Evolutionary conservation across 2,888 invertebrate species (phyloP).

Genomic region (Ypsolopha sequella): DNA sequence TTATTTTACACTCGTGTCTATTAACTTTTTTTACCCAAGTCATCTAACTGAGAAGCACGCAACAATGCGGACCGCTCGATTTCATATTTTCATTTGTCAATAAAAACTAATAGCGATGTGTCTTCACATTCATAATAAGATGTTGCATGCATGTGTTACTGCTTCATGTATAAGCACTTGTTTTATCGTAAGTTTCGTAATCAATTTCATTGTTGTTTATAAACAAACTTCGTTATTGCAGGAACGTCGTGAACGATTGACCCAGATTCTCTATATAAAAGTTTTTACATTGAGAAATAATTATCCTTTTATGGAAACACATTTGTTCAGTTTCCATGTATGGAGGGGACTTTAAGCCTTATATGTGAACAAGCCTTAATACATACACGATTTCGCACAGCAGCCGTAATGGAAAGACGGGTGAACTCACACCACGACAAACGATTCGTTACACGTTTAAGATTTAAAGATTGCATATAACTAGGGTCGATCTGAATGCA

Average conservation of each 20-base stretch:
- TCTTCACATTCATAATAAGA: background rate
- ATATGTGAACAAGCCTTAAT: conserved; percentile 59
- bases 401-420: conserved; percentile 40
- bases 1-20: no score
- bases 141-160: background rate
- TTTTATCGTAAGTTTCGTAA: no score
- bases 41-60: conserved; percentile 8
- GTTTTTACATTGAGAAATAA: conserved; percentile 26
- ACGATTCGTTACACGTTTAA: conserved; percentile 25
- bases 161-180: no score
- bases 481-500: no score
- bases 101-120: background rate
- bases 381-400: conserved; percentile 50
- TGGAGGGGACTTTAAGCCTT: conserved; percentile 45
- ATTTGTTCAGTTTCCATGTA: conserved; percentile 45
- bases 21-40: conserved; percentile 5
- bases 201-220: background rate
- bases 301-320: conserved; percentile 51
- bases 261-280: conserved; percentile 13
- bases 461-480: conserved; percentile 28
- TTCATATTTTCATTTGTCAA: conserved; percentile 11
- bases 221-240: background rate
- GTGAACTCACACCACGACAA: conserved; percentile 27
- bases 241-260: conserved; percentile 6
- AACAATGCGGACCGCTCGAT: conserved; percentile 10